Base-by-base conservation (phyloP, 1,140 invertebrate species). In the Dendrolimus kikuchii region DNA sequence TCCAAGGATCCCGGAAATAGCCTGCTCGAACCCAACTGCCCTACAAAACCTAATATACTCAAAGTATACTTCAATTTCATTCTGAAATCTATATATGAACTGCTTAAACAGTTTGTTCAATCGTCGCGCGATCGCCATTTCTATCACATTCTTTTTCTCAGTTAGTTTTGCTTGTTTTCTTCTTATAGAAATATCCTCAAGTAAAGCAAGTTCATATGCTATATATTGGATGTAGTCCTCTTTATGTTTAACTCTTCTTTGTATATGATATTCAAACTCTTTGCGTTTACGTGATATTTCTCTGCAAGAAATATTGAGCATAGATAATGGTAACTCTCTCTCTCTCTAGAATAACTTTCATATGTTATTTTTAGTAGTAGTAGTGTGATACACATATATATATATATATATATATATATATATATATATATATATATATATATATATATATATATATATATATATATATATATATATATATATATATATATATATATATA, bases 171-270 rank as follows among this genome's bases (percentile, higher is more conserved):
- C 81, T 82, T 90, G 89, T 61, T 87, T 83, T 71, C 89, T 77
- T 45, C 90, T 87, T 51, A 90, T 72, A 62, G 89, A 87, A 41
- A 94, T 86, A 39, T 93, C 83, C 71, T 91, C 89, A 5, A 94
- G 70, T n/a, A 94, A 74, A 68, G 91, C 85, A 67, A 92, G 88
- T 80, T 93, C 91, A 77, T 93, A 94, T 47, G 92, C 89, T 61
- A 95, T 93, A 60, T 95, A 95, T 53, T 89, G 86, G 6, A 93
- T 79, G 77, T 89, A 93, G 74, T 94, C 93, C 66, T 93, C 91
- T 78, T 94, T 93, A 36, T 78, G 78, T 79, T 93, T 94, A 2
- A 88, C 88, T 64, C 86, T 84, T 53, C 91, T 85, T 64, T 93
- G 90, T 55, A 95, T 88, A 81, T 91, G 92, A 62, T 94, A 93